A percentile compares a stretch with the other conserved stretches of the same genome.
Conservation (phyloP, 2,113 vertebrate species). For the Paramisgurnus dabryanus region DNA sequence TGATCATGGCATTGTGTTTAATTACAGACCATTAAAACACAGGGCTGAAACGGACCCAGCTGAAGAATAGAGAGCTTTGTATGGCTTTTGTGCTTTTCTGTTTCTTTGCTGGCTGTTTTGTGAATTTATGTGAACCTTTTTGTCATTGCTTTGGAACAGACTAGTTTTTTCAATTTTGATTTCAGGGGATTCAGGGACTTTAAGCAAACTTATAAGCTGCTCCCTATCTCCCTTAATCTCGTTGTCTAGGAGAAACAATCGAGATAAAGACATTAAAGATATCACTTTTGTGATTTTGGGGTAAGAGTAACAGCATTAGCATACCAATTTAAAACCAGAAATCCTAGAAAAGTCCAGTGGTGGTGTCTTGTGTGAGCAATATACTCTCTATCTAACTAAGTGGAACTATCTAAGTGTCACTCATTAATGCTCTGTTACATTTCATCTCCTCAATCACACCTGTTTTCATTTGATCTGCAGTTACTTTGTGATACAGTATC, state of each 20-base stretch:
- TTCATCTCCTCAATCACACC: constrained; percentile 13
- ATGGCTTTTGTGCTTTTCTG: neutral
- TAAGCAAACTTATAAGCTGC: too few relatives aligned
- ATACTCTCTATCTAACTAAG: neutral
- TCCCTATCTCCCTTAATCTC: too few relatives aligned
- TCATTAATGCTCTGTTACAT: constrained; percentile 10
- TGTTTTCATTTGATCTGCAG: neutral
- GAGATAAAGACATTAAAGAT: too few relatives aligned
- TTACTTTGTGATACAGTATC: constrained; percentile 1
- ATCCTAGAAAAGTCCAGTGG: neutral
- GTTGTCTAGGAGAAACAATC: too few relatives aligned
- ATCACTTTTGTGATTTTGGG: too few relatives aligned
- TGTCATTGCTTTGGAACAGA: too few relatives aligned
- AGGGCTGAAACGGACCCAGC: neutral
- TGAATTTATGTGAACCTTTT: too few relatives aligned
- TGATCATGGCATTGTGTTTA: neutral
- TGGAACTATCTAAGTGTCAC: neutral
- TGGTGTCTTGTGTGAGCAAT: neutral
- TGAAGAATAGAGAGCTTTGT: neutral
- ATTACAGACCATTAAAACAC: constrained; percentile 23
- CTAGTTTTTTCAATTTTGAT: too few relatives aligned
- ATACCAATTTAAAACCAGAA: too few relatives aligned
- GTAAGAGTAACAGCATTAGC: too few relatives aligned
- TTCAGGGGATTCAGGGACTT: too few relatives aligned
- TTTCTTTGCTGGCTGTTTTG: neutral